These are phyloP conservation scores for Coilia nasus DNA, from an alignment of 2,797 vertebrate species.

Conservation along the genomic window DNA sequence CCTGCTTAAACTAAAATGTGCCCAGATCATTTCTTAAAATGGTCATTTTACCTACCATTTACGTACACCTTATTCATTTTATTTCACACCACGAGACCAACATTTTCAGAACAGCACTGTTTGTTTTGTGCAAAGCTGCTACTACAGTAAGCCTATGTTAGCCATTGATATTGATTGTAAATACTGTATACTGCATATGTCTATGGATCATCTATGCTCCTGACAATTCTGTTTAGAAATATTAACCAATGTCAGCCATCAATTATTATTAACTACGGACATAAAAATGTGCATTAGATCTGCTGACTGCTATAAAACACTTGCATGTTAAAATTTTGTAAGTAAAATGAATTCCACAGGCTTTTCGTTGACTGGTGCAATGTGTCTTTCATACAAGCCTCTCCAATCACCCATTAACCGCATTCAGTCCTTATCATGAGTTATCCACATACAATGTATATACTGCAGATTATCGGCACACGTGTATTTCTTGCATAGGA, in stretches of 20 bases:
- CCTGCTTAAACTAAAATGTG: background rate
- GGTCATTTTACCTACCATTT: background rate
- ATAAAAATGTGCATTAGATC: background rate
- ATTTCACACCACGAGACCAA: background rate
- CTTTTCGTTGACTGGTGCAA: background rate
- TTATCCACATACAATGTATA: background rate
- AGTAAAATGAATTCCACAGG: background rate
- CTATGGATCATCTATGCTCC: background rate
- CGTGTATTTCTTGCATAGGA: background rate
- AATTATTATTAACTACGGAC: background rate
- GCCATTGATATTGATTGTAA: background rate
- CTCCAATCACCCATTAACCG: background rate
- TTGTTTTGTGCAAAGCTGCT: conserved; percentile 12
- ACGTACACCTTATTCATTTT: background rate
- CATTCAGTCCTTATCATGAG: background rate
- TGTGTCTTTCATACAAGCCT: background rate
- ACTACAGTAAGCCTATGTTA: background rate
- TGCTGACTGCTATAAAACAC: background rate
- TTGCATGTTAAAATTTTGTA: background rate
- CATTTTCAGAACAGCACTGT: background rate
- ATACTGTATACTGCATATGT: background rate
- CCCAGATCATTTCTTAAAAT: background rate
- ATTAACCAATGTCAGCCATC: background rate
- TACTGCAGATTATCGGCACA: background rate
- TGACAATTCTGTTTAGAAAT: background rate